Evolutionary conservation across 1,140 invertebrate genomes (phyloP).

Genomic region (Berghia stephanieae): DNA sequence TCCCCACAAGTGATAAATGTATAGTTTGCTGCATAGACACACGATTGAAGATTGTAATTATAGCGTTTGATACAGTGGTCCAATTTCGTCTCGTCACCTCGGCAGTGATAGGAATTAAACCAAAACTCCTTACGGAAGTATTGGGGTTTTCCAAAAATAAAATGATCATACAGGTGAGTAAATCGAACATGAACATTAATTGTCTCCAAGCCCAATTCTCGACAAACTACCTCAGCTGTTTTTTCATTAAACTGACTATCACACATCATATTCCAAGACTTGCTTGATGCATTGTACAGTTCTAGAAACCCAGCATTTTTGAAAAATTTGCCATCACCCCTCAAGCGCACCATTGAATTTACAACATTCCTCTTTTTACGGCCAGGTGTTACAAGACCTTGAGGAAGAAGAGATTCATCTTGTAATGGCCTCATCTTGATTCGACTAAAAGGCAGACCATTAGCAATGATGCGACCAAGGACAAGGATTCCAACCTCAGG

Average conservation of each 20-base stretch:
- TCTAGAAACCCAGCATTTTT: constrained; percentile 82
- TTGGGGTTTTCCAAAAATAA: constrained; percentile 64
- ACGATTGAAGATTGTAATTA: constrained; percentile 61
- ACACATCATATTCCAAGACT: constrained; percentile 97
- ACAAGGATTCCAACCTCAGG: constrained; percentile 97
- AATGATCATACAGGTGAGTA: constrained; percentile 62
- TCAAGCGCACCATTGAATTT: constrained; percentile 35
- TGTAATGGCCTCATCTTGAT: constrained; percentile 51
- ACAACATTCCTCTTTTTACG: constrained; percentile 26
- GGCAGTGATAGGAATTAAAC: constrained; percentile 88
- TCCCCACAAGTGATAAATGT: constrained; percentile 93
- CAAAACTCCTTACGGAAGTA: constrained; percentile 76
- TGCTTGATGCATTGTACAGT: constrained; percentile 92
- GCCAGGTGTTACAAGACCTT: not conserved
- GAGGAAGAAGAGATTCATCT: not conserved
- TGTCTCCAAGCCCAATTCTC: constrained; percentile 89
- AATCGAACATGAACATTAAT: constrained; percentile 77
- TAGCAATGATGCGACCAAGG: constrained; percentile 87
- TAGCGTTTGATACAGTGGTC: constrained; percentile 86
- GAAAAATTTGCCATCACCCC: constrained; percentile 47
- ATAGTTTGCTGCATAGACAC: constrained; percentile 78
- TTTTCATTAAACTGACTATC: constrained; percentile 84
- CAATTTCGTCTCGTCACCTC: constrained; percentile 83
- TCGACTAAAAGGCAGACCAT: constrained; percentile 80
- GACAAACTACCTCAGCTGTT: constrained; percentile 79